Evolutionary conservation across 2,888 invertebrate species (phyloP).

Genomic region (Gastrophysa polygoni): DNA sequence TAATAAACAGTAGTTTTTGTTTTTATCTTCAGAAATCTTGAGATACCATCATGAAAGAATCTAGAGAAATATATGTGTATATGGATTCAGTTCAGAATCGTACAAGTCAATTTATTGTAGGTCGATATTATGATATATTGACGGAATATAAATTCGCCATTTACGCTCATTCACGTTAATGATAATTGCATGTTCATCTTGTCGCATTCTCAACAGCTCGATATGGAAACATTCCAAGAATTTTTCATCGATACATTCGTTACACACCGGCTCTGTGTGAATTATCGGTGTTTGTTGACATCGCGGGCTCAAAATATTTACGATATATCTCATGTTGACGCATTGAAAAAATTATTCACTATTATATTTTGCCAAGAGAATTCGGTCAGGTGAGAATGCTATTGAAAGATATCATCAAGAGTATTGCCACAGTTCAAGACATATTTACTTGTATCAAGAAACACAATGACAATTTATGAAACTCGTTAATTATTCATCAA

Average conservation of each 20-base stretch:
- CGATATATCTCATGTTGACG: conserved; percentile 7
- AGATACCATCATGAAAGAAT: no score
- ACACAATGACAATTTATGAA: no score
- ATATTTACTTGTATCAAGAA: no score
- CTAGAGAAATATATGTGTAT: no score
- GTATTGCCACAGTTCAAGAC: no score
- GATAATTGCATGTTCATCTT: neutral
- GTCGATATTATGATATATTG: no score
- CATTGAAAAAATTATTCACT: neutral
- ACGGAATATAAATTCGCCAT: no score
- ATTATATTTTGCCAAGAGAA: neutral
- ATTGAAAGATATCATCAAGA: neutral
- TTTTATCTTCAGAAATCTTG: no score
- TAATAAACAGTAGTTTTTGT: no score
- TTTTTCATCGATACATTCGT: neutral
- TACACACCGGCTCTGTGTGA: conserved; percentile 10
- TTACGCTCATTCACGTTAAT: neutral
- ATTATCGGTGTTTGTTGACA: conserved; percentile 18
- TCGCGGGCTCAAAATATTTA: conserved; percentile 20
- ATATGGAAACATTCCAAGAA: conserved; percentile 1
- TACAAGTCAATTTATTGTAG: no score
- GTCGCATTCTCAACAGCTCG: neutral
- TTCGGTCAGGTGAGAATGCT: neutral
- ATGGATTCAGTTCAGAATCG: no score
- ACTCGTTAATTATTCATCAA: no score